phyloP scores from a whole-genome alignment of 2,888 invertebrate genomes.

The Biston betularia region DNA sequence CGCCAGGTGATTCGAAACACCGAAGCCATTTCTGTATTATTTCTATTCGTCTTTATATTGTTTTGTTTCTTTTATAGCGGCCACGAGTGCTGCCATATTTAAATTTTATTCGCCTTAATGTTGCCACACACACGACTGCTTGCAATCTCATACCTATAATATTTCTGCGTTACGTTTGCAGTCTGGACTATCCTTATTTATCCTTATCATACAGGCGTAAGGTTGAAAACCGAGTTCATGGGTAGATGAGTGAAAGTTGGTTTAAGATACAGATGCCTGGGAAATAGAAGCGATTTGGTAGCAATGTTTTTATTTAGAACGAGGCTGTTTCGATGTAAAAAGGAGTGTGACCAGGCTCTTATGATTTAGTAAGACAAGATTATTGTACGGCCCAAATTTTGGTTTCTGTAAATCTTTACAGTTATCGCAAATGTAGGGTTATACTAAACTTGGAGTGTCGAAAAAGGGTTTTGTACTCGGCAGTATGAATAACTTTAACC shows the following conservation, averaged over 20 bases:
- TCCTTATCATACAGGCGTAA: constrained; percentile 49
- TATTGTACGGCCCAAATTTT: no score
- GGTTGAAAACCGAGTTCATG: constrained; percentile 44
- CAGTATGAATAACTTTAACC: no score
- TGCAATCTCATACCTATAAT: constrained; percentile 80
- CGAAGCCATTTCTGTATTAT: constrained; percentile 61
- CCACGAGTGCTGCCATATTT: constrained; percentile 81
- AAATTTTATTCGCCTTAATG: constrained; percentile 85
- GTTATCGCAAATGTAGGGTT: no score
- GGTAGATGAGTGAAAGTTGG: constrained; percentile 41
- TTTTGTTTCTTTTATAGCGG: constrained; percentile 77
- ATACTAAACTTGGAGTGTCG: no score
- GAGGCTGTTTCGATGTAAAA: constrained; percentile 71
- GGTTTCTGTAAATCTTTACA: no score
- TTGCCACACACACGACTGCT: constrained; percentile 82
- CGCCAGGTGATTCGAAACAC: constrained; percentile 48
- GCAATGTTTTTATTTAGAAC: constrained; percentile 85
- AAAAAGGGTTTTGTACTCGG: no score
- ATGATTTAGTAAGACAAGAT: not conserved
- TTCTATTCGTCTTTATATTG: constrained; percentile 73
- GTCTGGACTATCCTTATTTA: not conserved
- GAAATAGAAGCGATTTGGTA: constrained; percentile 80
- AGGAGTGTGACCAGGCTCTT: constrained; percentile 47
- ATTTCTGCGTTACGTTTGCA: constrained; percentile 50
- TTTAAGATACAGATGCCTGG: constrained; percentile 70